Evolutionary conservation across 2,113 vertebrate genomes (phyloP).

Genomic region (Larimichthys crocea): DNA sequence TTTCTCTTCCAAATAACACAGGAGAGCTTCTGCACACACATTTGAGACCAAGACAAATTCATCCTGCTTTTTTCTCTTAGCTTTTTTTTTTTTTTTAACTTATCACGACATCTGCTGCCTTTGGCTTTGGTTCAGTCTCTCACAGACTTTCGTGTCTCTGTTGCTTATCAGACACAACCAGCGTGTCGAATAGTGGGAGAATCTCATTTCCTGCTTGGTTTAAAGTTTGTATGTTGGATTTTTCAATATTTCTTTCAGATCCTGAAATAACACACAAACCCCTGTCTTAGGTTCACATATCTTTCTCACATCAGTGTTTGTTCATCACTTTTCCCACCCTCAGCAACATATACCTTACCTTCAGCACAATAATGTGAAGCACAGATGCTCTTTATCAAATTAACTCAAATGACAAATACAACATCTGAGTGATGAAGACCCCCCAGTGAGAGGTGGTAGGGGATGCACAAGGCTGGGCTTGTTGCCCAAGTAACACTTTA

Average conservation of each 20-base stretch:
- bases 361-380: neutral
- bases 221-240: constrained; percentile 28
- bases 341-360: neutral
- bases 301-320: neutral
- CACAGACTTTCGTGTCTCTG: neutral
- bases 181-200: neutral
- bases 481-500: no score
- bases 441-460: no score
- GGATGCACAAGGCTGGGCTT: no score
- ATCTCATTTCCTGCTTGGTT: constrained; percentile 61
- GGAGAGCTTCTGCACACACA: constrained; percentile 18
- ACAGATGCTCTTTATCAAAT: constrained; percentile 11
- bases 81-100: constrained; percentile 1
- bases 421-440: neutral
- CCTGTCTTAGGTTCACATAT: neutral
- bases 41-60: constrained; percentile 18
- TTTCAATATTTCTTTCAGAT: constrained; percentile 11
- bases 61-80: neutral
- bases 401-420: neutral
- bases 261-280: constrained; percentile 7
- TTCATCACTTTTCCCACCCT: neutral
- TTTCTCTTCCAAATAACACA: constrained; percentile 2
- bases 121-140: constrained; percentile 35
- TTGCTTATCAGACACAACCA: constrained; percentile 24
- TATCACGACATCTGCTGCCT: constrained; percentile 35